A percentile compares a stretch with the other conserved stretches of the same genome.
Evolutionary conservation across 2,797 vertebrate genomes (phyloP).

Genomic region (Astyanax mexicanus): DNA sequence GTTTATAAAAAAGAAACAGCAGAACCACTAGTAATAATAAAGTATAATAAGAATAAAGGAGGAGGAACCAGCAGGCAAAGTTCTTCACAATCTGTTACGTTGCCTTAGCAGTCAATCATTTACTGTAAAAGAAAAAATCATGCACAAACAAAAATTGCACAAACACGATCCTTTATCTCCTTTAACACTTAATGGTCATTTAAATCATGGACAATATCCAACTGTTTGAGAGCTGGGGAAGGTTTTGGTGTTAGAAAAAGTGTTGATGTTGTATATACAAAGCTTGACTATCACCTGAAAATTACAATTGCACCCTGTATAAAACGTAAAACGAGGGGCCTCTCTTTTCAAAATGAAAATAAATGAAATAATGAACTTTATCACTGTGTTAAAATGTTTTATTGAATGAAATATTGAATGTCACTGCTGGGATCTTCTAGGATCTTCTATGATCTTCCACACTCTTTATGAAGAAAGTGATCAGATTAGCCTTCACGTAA

Average conservation of each 20-base stretch:
- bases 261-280: slow-evolving; percentile 60
- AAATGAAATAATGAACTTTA: slow-evolving; percentile 80
- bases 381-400: slow-evolving; percentile 12
- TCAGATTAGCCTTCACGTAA: no score
- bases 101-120: slow-evolving; percentile 88
- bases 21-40: slow-evolving; percentile 70
- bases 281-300: slow-evolving; percentile 86
- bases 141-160: slow-evolving; percentile 80
- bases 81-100: slow-evolving; percentile 86
- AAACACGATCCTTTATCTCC: slow-evolving; percentile 75
- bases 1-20: slow-evolving; percentile 77
- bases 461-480: no score
- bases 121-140: slow-evolving; percentile 76
- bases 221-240: slow-evolving; percentile 47
- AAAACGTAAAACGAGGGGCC: slow-evolving; percentile 56
- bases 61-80: slow-evolving; percentile 87
- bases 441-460: no score
- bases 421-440: background rate
- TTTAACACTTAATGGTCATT: slow-evolving; percentile 70
- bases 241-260: slow-evolving; percentile 62
- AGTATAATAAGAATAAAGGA: slow-evolving; percentile 59
- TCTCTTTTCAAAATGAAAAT: slow-evolving; percentile 70
- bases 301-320: slow-evolving; percentile 80
- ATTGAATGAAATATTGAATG: no score
- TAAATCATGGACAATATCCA: slow-evolving; percentile 44